phyloP scores from a whole-genome alignment of 2,888 invertebrate genomes.

The Acanthopleura granulata region DNA sequence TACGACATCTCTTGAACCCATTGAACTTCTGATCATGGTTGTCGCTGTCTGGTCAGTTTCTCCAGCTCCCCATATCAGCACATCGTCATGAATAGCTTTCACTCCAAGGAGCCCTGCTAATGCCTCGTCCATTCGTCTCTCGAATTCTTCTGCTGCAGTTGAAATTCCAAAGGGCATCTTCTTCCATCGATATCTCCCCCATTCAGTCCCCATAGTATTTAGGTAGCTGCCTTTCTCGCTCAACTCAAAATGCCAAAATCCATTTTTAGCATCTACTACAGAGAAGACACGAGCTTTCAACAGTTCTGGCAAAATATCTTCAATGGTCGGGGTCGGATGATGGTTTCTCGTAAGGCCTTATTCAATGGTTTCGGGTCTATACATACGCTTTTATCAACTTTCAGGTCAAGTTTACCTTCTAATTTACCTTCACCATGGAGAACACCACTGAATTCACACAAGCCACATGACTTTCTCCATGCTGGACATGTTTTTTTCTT shows the following conservation, averaged over 20 bases:
- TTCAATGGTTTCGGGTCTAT: conserved; percentile 34
- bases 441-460: too few relatives aligned
- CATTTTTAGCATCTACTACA: conserved; percentile 26
- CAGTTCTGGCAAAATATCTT: conserved; percentile 24
- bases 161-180: conserved; percentile 37
- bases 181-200: conserved; percentile 36
- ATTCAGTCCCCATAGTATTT: conserved; percentile 37
- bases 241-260: conserved; percentile 31
- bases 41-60: conserved; percentile 27
- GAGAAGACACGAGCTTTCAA: conserved; percentile 19
- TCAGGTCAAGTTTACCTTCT: too few relatives aligned
- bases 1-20: conserved; percentile 23
- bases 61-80: background rate
- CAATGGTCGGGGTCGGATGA: conserved; percentile 23
- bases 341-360: conserved; percentile 26
- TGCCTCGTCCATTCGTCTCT: background rate
- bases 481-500: too few relatives aligned
- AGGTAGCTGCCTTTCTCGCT: conserved; percentile 31
- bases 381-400: too few relatives aligned
- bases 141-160: background rate
- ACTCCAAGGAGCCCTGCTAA: background rate
- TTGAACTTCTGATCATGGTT: too few relatives aligned
- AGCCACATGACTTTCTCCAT: too few relatives aligned
- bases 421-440: too few relatives aligned
- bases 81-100: conserved; percentile 1